These are phyloP conservation scores for Scolopax rusticola DNA, from an alignment of 2,797 vertebrate genomes.

Conservation along the genomic window DNA sequence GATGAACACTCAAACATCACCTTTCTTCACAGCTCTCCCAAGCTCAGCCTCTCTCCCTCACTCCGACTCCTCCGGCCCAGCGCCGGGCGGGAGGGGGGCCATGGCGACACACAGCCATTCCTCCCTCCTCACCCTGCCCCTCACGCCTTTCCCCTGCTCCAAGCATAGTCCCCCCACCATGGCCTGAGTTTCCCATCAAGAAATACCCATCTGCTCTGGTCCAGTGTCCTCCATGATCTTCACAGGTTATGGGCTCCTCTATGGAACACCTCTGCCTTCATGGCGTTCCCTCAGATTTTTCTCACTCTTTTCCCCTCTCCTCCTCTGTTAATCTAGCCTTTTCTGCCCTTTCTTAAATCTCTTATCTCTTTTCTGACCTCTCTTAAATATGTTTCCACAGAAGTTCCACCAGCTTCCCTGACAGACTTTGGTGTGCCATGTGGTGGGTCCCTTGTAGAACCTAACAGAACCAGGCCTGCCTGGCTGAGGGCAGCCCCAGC, in stretches of 20 bases:
- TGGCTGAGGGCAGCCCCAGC: accelerated
- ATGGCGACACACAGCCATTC: accelerated
- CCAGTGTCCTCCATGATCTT: accelerated
- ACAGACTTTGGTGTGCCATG: accelerated
- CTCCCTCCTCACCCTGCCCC: accelerated
- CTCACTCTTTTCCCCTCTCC: not conserved
- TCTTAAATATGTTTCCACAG: not conserved
- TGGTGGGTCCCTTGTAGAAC: not conserved
- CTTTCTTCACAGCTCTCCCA: not conserved
- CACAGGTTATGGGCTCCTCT: not conserved
- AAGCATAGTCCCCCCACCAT: accelerated
- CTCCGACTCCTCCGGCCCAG: accelerated
- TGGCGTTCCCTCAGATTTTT: not conserved
- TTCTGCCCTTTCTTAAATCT: not conserved
- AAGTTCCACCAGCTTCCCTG: accelerated
- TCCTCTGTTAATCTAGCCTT: not conserved
- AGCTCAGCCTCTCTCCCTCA: too few relatives aligned
- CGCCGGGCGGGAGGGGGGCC: accelerated
- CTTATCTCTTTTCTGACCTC: too few relatives aligned
- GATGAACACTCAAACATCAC: too few relatives aligned
- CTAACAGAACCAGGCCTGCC: accelerated
- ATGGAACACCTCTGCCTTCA: not conserved
- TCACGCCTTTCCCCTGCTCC: accelerated
- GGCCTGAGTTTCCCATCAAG: not conserved
- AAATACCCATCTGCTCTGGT: not conserved